phyloP scores from a whole-genome alignment of 1,140 invertebrate genomes.

The Uloborus diversus region DNA sequence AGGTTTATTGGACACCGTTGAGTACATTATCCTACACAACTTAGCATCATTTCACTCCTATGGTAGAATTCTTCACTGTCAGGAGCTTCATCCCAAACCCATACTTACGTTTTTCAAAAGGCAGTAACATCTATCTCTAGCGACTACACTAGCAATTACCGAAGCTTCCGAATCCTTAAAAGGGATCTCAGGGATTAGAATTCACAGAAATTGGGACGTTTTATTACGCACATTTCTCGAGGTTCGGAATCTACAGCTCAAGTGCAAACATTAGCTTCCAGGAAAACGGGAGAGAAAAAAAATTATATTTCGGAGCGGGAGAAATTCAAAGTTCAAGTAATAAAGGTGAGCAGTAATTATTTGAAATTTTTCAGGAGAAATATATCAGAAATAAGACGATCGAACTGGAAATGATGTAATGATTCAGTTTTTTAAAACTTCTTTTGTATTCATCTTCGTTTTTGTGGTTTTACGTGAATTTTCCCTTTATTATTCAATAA shows the following conservation, averaged over 20 bases:
- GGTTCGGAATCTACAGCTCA: not conserved
- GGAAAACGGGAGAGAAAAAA: not conserved
- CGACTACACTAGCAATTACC: constrained; percentile 30
- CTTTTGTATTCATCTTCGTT: no score
- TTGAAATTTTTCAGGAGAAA: not conserved
- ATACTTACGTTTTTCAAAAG: constrained; percentile 36
- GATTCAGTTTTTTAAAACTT: no score
- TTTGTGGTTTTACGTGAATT: no score
- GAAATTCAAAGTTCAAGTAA: not conserved
- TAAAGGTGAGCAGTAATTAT: not conserved
- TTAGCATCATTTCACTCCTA: constrained; percentile 10
- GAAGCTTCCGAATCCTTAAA: not conserved
- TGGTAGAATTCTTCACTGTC: constrained; percentile 22
- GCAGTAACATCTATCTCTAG: constrained; percentile 38
- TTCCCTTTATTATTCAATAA: no score
- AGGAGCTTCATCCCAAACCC: not conserved
- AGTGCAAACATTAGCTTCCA: not conserved
- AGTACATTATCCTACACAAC: constrained; percentile 24
- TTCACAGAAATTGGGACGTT: constrained; percentile 24
- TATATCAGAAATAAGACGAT: no score
- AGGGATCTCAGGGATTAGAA: constrained; percentile 13
- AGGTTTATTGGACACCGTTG: constrained; percentile 35
- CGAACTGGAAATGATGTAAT: no score
- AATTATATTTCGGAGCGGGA: no score
- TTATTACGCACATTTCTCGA: constrained; percentile 32